Conservation (phyloP, 2,797 vertebrate genomes). For the Acanthornis magna region DNA sequence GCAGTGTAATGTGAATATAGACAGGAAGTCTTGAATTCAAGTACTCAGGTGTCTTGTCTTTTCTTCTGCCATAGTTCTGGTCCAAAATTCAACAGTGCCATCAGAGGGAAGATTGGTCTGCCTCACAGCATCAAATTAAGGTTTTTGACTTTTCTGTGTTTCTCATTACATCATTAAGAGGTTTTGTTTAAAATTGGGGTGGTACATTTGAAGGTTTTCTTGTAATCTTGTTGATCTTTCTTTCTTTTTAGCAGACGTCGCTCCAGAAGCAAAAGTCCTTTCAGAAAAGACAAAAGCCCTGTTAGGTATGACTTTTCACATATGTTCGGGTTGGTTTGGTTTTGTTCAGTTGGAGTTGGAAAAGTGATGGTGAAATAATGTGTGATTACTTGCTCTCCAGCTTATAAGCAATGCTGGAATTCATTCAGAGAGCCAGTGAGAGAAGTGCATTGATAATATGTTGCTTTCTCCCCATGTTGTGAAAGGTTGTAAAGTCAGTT, state of each 20-base stretch:
- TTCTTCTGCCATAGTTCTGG: conserved; percentile 81
- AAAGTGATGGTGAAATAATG: neutral
- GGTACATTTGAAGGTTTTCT: neutral
- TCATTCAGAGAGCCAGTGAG: neutral
- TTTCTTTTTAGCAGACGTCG: conserved; percentile 80
- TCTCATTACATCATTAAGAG: neutral
- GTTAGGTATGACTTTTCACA: conserved; percentile 78
- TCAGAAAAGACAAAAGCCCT: conserved; percentile 92
- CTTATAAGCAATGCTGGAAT: neutral
- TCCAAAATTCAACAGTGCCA: conserved; percentile 89
- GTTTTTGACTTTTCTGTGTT: conserved; percentile 77
- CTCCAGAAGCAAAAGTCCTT: conserved; percentile 92
- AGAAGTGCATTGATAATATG: neutral
- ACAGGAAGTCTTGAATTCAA: neutral
- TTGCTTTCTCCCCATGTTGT: neutral
- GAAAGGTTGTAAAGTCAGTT: neutral
- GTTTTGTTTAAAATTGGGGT: neutral
- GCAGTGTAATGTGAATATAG: neutral
- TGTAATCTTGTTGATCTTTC: conserved; percentile 23
- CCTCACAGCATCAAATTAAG: conserved; percentile 90
- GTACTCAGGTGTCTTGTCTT: conserved; percentile 61
- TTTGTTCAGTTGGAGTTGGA: neutral
- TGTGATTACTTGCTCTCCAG: neutral
- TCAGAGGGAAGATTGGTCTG: conserved; percentile 90
- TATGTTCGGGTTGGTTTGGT: neutral